phyloP scores from a whole-genome alignment of 2,797 vertebrate species.

The Kryptolebias ocellatus region DNA sequence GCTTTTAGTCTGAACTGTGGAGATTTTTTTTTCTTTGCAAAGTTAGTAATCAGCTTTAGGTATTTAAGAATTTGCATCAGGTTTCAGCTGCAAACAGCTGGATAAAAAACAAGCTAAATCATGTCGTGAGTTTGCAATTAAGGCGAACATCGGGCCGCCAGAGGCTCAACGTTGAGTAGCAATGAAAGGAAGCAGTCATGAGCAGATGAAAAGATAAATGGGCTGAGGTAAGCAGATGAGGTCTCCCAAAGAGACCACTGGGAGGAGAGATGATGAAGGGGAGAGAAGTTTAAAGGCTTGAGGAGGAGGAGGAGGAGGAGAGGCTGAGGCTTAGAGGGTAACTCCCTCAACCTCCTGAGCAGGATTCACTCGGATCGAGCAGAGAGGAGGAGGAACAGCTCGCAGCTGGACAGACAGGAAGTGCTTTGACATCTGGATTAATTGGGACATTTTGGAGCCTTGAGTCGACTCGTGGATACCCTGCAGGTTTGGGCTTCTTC shows the following conservation, averaged over 20 bases:
- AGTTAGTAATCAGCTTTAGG: not conserved
- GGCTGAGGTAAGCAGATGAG: conserved; percentile 63
- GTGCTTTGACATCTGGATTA: conserved; percentile 41
- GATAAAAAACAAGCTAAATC: not conserved
- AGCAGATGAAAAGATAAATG: conserved; percentile 72
- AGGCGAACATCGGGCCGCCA: conserved; percentile 27
- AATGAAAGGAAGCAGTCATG: conserved; percentile 72
- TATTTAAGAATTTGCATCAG: not conserved
- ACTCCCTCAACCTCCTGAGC: conserved; percentile 70
- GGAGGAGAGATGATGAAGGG: conserved; percentile 61
- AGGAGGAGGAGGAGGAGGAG: conserved; percentile 47
- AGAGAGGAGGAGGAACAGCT: conserved; percentile 14
- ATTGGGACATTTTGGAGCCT: conserved; percentile 37
- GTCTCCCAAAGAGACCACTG: conserved; percentile 62
- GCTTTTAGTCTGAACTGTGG: conserved; percentile 1
- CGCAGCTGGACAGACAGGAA: conserved; percentile 33
- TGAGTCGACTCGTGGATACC: too few species aligned
- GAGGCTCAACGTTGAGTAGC: conserved; percentile 31
- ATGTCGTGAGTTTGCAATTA: not conserved
- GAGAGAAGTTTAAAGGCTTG: conserved; percentile 47
- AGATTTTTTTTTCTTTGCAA: too few species aligned
- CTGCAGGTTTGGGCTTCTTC: conserved; percentile 48
- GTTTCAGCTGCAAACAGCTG: not conserved
- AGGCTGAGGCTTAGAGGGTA: conserved; percentile 64
- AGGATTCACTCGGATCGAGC: conserved; percentile 25